Evolutionary conservation across 1,140 invertebrate species (phyloP).

Genomic region (Drosophila biarmipes): DNA sequence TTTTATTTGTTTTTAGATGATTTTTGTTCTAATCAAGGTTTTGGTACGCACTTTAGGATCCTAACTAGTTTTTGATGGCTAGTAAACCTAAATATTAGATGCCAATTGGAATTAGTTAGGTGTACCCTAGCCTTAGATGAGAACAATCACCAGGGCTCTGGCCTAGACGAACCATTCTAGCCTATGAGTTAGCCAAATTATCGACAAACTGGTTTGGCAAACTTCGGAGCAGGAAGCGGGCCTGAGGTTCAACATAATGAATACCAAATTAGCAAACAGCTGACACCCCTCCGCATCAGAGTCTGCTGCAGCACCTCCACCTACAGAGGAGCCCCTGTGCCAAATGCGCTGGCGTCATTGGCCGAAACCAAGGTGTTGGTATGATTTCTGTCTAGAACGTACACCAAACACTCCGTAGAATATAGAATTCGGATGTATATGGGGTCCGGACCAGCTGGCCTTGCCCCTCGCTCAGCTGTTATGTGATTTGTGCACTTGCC

Average conservation of each 20-base stretch:
- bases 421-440: slow-evolving; percentile 27
- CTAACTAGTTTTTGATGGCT: no score
- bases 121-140: background rate
- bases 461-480: slow-evolving; percentile 75
- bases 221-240: slow-evolving; percentile 45
- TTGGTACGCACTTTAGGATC: no score
- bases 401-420: no score
- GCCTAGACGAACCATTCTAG: slow-evolving; percentile 1
- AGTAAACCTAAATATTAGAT: no score
- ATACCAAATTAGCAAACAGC: slow-evolving; percentile 39
- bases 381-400: background rate
- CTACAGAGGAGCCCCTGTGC: no score
- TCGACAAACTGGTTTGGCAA: slow-evolving; percentile 27
- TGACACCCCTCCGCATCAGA: background rate
- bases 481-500: slow-evolving; percentile 71
- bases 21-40: no score
- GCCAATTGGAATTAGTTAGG: background rate
- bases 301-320: no score
- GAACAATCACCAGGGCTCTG: background rate
- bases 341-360: slow-evolving; percentile 56
- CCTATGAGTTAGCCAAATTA: slow-evolving; percentile 5
- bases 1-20: no score
- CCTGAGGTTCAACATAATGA: slow-evolving; percentile 18
- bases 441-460: slow-evolving; percentile 62
- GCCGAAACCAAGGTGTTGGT: slow-evolving; percentile 57